Evolutionary conservation across 2,113 vertebrate species (phyloP).

Genomic region (Lepidothrix coronata): DNA sequence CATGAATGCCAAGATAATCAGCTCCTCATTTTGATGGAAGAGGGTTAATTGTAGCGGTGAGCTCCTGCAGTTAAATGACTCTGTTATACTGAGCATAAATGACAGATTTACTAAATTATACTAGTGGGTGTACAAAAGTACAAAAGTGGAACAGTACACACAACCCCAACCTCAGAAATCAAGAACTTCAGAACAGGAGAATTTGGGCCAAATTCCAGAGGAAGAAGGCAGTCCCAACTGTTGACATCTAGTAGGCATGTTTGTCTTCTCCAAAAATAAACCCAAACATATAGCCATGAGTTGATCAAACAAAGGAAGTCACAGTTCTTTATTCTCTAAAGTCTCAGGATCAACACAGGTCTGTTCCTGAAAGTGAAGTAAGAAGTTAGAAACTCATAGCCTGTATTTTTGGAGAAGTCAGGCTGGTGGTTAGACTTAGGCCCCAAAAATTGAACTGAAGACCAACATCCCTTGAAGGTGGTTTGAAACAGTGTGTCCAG

Average conservation of each 20-base stretch:
- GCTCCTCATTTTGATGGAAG: slow-evolving; percentile 22
- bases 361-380: background rate
- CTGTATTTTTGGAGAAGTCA: background rate
- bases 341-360: background rate
- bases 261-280: background rate
- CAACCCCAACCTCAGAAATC: background rate
- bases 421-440: background rate
- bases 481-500: background rate
- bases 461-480: background rate
- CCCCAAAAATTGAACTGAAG: background rate
- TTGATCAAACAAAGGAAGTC: background rate
- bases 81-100: background rate
- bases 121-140: background rate
- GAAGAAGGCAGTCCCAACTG: background rate
- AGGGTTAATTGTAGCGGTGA: slow-evolving; percentile 47
- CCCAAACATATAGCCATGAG: background rate
- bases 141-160: background rate
- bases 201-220: background rate
- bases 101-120: slow-evolving; percentile 25
- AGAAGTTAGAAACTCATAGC: background rate
- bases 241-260: background rate
- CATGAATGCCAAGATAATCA: slow-evolving; percentile 48
- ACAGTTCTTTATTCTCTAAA: background rate
- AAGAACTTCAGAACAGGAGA: background rate
- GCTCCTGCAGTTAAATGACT: slow-evolving; percentile 30